A percentile compares a stretch with the other conserved stretches of the same genome.
Conservation (phyloP, 2,888 invertebrate species). For the Lithophane socia region DNA sequence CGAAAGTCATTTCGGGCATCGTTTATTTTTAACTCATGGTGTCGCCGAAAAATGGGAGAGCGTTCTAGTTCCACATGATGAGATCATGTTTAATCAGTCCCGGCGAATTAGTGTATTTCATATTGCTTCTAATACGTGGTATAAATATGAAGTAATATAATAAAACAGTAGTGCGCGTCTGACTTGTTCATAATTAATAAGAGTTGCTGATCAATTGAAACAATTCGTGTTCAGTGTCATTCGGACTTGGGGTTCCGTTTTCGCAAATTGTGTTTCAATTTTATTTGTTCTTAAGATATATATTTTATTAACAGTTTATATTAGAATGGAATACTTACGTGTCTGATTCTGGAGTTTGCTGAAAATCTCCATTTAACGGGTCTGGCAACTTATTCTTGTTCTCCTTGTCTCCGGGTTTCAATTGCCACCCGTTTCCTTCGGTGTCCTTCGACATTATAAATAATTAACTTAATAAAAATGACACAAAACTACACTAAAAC, state of each 20-base stretch:
- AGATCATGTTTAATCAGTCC: slow-evolving; percentile 48
- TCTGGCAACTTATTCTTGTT: slow-evolving; percentile 66
- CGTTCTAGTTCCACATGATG: slow-evolving; percentile 24
- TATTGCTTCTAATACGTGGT: slow-evolving; percentile 25
- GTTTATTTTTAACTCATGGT: slow-evolving; percentile 61
- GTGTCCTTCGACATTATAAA: slow-evolving; percentile 72
- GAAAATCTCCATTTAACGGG: slow-evolving; percentile 63
- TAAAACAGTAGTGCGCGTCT: slow-evolving; percentile 30
- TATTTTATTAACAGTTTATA: background rate
- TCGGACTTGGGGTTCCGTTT: slow-evolving; percentile 27
- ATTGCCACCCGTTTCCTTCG: slow-evolving; percentile 66
- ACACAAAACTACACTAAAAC: slow-evolving; percentile 34
- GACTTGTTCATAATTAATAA: slow-evolving; percentile 30
- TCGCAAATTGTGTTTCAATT: slow-evolving; percentile 5
- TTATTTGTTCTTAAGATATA: background rate
- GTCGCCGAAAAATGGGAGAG: slow-evolving; percentile 19
- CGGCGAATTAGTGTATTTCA: slow-evolving; percentile 20
- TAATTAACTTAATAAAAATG: slow-evolving; percentile 38
- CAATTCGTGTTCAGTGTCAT: slow-evolving; percentile 62
- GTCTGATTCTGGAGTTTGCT: slow-evolving; percentile 61
- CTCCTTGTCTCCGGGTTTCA: slow-evolving; percentile 65
- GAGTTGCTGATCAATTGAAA: slow-evolving; percentile 59
- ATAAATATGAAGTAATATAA: slow-evolving; percentile 27
- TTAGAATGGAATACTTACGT: slow-evolving; percentile 62
- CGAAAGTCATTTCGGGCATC: background rate